phyloP scores from a whole-genome alignment of 2,113 vertebrate genomes.

The Cynopterus brachyotis region DNA sequence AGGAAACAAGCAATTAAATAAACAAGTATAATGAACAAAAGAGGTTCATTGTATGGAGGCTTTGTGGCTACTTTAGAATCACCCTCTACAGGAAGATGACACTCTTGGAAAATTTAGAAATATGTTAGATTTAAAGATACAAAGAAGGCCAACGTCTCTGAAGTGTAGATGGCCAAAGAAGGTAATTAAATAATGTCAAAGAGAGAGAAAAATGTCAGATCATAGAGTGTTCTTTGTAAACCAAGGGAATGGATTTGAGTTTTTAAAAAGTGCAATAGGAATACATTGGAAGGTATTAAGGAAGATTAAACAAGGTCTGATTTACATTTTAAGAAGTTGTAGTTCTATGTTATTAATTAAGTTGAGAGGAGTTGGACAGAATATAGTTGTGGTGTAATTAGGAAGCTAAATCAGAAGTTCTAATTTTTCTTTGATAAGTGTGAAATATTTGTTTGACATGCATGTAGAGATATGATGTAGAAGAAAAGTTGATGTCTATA shows the following conservation, averaged over 20 bases:
- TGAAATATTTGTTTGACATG: not conserved
- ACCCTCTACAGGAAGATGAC: not conserved
- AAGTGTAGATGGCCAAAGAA: not conserved
- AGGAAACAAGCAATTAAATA: not conserved
- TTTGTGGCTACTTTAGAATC: not conserved
- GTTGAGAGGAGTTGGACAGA: not conserved
- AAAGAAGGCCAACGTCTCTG: not conserved
- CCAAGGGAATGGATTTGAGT: not conserved
- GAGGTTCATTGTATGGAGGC: not conserved
- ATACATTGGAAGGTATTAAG: not conserved
- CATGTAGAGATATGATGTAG: not conserved
- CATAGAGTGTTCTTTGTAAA: not conserved
- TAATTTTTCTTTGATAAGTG: not conserved
- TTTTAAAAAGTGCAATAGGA: not conserved
- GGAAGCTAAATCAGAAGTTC: not conserved
- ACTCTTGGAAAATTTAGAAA: not conserved
- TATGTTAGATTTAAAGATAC: not conserved
- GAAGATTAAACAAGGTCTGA: not conserved
- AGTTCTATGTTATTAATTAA: not conserved
- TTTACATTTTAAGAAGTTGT: not conserved
- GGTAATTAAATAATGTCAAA: not conserved
- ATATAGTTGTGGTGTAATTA: not conserved
- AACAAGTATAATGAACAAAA: not conserved
- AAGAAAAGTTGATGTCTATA: not conserved
- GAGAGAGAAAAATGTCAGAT: not conserved